A percentile compares a stretch with the other conserved stretches of the same genome.
Conservation (phyloP, 2,888 invertebrate species). For the Aleiodes alternator region DNA sequence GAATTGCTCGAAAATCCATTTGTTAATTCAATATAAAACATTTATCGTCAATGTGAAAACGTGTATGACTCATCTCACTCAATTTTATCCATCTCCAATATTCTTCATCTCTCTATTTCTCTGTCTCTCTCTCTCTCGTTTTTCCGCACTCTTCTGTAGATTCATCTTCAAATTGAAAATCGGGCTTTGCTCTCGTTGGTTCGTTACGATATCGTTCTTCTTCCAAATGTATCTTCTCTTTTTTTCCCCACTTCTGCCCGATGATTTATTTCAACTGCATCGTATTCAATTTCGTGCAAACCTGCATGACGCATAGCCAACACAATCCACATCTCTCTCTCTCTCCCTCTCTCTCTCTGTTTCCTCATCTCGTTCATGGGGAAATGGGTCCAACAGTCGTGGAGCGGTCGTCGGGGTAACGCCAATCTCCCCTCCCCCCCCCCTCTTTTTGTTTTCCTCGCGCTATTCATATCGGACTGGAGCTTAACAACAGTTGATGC, state of each 20-base stretch:
- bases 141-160: constrained; percentile 1
- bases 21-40: too few species aligned
- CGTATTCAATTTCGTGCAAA: constrained; percentile 56
- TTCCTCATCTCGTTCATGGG: constrained; percentile 11
- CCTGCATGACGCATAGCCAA: constrained; percentile 46
- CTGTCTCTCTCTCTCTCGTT: not conserved
- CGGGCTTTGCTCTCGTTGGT: constrained; percentile 28
- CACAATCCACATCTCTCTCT: constrained; percentile 24
- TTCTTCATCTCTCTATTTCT: too few species aligned
- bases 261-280: constrained; percentile 56
- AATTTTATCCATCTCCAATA: constrained; percentile 1
- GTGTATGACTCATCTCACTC: not conserved
- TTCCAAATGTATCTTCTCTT: constrained; percentile 43
- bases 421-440: not conserved
- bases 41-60: too few species aligned
- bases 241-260: constrained; percentile 23
- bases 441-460: constrained; percentile 5
- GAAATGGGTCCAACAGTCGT: not conserved
- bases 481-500: constrained; percentile 42
- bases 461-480: constrained; percentile 17
- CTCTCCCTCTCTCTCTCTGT: not conserved
- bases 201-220: constrained; percentile 49
- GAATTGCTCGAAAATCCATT: too few species aligned
- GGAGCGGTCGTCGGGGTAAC: not conserved
- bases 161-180: constrained; percentile 38